phyloP scores from a whole-genome alignment of 1,140 invertebrate genomes.

The Drosophila pruinosa region DNA sequence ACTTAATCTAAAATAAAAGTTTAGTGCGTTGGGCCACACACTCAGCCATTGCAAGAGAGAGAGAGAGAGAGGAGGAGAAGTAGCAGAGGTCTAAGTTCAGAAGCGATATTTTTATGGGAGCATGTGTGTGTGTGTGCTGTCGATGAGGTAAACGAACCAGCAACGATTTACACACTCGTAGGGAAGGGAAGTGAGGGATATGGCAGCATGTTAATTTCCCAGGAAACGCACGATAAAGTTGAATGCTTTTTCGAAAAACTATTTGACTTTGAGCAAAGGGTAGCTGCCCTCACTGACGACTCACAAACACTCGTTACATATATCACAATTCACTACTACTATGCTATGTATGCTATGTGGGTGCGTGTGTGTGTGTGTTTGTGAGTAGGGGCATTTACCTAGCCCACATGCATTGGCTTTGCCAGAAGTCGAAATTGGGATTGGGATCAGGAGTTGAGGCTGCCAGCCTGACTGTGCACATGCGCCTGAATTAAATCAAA shows the following conservation, averaged over 20 bases:
- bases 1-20: constrained; percentile 81
- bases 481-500: constrained; percentile 59
- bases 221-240: constrained; percentile 80
- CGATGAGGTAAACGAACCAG: constrained; percentile 44
- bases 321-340: constrained; percentile 55
- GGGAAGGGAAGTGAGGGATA: neutral
- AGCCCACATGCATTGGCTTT: constrained; percentile 16
- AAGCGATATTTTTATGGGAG: constrained; percentile 58
- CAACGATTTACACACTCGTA: constrained; percentile 31
- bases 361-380: constrained; percentile 21
- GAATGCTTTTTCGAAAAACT: constrained; percentile 76
- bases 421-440: neutral
- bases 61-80: neutral
- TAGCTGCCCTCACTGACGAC: constrained; percentile 19
- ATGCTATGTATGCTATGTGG: too few species aligned
- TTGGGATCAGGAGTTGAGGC: constrained; percentile 1
- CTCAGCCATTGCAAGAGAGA: neutral
- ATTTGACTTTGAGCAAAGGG: constrained; percentile 65
- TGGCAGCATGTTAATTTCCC: constrained; percentile 74
- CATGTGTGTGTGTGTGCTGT: constrained; percentile 27
- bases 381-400: constrained; percentile 35
- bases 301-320: constrained; percentile 60
- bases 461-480: constrained; percentile 16
- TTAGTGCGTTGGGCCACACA: constrained; percentile 55
- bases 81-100: constrained; percentile 32